Base-by-base conservation (phyloP, 2,113 vertebrate genomes). In the Colossoma macropomum region DNA sequence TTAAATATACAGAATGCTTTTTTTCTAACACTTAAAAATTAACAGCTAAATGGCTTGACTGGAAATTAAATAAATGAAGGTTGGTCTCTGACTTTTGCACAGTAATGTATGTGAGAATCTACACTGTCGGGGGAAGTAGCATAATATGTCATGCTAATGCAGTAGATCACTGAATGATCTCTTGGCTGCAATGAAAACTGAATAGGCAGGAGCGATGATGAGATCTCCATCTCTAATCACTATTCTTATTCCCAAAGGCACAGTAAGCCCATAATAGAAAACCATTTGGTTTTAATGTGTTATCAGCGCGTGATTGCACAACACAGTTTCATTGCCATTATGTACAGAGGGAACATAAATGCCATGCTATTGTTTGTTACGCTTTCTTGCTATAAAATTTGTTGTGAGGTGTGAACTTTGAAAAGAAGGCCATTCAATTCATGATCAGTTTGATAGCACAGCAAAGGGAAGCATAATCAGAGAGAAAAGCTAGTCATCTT, bases 241-340 rank as follows among this genome's bases (percentile, higher is more conserved):
- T 84, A n/a, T 71, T 74, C 34, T 80, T 56, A 34, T 62, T 84
- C 81, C 59, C 60, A 25, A 54, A 80, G 81, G 75, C 38, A 32
- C 32, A 59, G 78, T 72, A 72, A 34, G 38, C 23, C 70, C n/a
- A 59, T 84, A 86, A 81, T 81, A 84, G 78, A 79, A 77, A 73
- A 80, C 68, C 79, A 80, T 83, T 80, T 34, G 70, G 52, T 56
- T 80, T 81, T 72, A 80, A 69, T 71, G 63, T 34, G 32, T 83
- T 83, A 77, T 56, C 50, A 83, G 66, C 45, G 38, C 50, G 65
- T 8, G 34, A 68, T 60, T 80, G 32, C 60, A 76, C 59, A 73
- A 60, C 52, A 82, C 69, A 75, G 80, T 70, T 65, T 66, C 27
- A 83, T 86, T 52, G 38, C 45, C 60, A 32, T 82, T 68, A 41